Percentiles rank a stretch among this genome's conserved stretches.
Evolutionary conservation across 1,140 invertebrate species (phyloP).

Genomic region (Cheumatopsyche charites): DNA sequence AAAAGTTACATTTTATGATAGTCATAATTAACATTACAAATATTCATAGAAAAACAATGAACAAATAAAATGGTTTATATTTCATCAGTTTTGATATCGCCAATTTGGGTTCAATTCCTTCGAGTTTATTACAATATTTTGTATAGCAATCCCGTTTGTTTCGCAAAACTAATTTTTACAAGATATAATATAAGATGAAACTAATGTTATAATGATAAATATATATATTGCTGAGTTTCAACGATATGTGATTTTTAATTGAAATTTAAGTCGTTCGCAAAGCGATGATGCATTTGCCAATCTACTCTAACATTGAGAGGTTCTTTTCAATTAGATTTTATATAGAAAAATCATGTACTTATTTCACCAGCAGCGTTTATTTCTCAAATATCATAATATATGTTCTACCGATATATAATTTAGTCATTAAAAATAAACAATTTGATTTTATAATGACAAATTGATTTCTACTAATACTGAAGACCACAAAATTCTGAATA

Average conservation of each 20-base stretch:
- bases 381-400: not conserved
- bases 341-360: no score
- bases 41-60: not conserved
- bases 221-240: slow-evolving; percentile 15
- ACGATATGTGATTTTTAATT: slow-evolving; percentile 31
- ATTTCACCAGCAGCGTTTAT: no score
- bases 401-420: slow-evolving; percentile 1
- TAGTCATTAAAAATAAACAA: not conserved
- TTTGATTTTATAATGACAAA: slow-evolving; percentile 1
- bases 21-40: not conserved
- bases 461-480: not conserved
- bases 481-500: not conserved
- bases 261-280: not conserved
- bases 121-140: not conserved
- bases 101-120: not conserved
- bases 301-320: slow-evolving; percentile 35
- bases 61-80: not conserved
- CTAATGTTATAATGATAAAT: not conserved
- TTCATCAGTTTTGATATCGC: not conserved
- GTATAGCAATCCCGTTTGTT: not conserved
- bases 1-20: slow-evolving; percentile 9
- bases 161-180: not conserved
- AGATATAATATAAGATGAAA: not conserved
- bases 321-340: not conserved
- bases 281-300: slow-evolving; percentile 22